Evolutionary conservation across 2,113 vertebrate species (phyloP).

Genomic region (Melanerpes aurifrons): DNA sequence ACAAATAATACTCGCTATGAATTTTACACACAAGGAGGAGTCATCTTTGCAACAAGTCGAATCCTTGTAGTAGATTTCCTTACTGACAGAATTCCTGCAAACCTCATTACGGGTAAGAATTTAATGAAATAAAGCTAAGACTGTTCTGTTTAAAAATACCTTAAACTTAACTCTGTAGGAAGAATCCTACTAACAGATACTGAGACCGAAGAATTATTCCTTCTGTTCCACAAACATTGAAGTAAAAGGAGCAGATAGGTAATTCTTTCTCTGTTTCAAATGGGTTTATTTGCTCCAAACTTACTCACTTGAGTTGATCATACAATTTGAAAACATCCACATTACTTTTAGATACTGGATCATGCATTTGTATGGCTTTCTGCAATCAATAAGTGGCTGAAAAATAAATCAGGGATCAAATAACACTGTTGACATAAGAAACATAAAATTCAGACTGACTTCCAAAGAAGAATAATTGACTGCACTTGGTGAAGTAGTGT

Average conservation of each 20-base stretch:
- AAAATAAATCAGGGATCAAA: not conserved
- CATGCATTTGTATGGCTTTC: not conserved
- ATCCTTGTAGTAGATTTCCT: slow-evolving; percentile 98
- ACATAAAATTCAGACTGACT: not conserved
- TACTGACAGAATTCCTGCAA: slow-evolving; percentile 92
- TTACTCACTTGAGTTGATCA: not conserved
- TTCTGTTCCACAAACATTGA: not conserved
- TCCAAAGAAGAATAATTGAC: not conserved
- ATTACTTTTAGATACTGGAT: not conserved
- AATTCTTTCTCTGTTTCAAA: not conserved
- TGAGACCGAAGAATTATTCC: not conserved
- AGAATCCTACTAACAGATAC: not conserved
- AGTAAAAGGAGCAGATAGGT: not conserved
- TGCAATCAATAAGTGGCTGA: not conserved
- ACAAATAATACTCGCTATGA: slow-evolving; percentile 84
- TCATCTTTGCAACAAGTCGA: slow-evolving; percentile 94
- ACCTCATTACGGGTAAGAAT: slow-evolving; percentile 90
- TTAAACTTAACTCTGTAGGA: not conserved
- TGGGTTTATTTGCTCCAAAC: not conserved
- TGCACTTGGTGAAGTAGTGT: not conserved
- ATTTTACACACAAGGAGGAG: slow-evolving; percentile 92
- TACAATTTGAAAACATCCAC: not conserved
- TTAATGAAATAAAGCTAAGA: not conserved
- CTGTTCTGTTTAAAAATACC: not conserved
- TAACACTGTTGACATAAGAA: not conserved